A percentile compares a stretch with the other conserved stretches of the same genome.
phyloP scores from a whole-genome alignment of 1,140 invertebrate species.

The Apis cerana region DNA sequence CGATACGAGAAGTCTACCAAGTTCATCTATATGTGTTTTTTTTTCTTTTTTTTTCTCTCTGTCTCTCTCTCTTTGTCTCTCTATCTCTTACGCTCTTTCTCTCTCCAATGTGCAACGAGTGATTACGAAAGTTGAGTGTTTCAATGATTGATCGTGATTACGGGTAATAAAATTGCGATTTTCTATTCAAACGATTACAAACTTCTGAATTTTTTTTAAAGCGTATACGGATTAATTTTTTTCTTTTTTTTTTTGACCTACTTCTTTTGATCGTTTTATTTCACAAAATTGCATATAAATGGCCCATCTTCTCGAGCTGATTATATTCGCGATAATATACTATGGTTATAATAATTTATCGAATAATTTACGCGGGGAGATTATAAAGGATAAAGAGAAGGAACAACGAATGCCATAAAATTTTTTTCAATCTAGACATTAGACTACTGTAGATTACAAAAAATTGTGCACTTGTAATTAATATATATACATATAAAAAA shows the following conservation, averaged over 20 bases:
- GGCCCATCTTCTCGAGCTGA: not conserved
- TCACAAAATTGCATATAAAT: not conserved
- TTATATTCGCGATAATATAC: no score
- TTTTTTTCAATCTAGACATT: no score
- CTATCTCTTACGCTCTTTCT: not conserved
- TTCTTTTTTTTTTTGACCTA: no score
- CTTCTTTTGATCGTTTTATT: not conserved
- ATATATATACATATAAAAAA: no score
- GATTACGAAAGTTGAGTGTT: not conserved
- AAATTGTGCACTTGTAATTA: no score
- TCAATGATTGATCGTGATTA: not conserved
- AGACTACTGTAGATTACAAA: no score
- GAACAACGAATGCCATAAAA: no score
- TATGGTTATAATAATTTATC: no score
- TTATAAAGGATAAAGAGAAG: no score
- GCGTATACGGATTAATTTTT: not conserved
- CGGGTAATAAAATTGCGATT: conserved; percentile 7
- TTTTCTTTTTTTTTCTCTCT: not conserved
- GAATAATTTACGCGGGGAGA: no score
- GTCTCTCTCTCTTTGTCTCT: not conserved
- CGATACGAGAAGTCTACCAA: conserved; percentile 6
- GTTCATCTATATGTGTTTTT: not conserved
- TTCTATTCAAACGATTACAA: not conserved
- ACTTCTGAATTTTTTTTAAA: not conserved
- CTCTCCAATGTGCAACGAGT: not conserved